These are phyloP conservation scores for Crotalus tigris DNA, from an alignment of 2,113 vertebrate species.

Conservation along the genomic window DNA sequence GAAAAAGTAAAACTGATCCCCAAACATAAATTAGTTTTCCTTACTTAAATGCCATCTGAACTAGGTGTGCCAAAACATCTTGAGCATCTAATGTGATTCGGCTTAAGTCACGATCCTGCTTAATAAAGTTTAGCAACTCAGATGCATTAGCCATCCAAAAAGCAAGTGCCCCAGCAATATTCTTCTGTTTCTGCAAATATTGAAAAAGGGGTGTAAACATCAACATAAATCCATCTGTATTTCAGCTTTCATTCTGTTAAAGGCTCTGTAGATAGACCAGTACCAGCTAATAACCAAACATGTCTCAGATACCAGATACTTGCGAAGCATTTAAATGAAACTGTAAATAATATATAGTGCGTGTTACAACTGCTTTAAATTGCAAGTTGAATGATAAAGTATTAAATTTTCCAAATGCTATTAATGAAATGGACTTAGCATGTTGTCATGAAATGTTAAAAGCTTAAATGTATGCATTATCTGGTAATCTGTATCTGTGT, in stretches of 20 bases:
- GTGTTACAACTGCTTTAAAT: conserved; percentile 11
- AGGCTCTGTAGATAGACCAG: conserved; percentile 84
- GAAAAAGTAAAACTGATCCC: not conserved
- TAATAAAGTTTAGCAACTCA: conserved; percentile 96
- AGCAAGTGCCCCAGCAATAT: conserved; percentile 95
- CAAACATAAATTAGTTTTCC: not conserved
- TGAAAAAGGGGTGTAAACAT: conserved; percentile 43
- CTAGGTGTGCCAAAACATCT: conserved; percentile 92
- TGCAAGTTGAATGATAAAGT: conserved; percentile 28
- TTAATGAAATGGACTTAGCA: conserved; percentile 39
- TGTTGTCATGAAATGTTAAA: not conserved
- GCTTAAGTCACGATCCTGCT: conserved; percentile 94
- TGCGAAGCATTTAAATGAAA: conserved; percentile 51
- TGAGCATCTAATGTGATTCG: conserved; percentile 93
- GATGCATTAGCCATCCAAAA: conserved; percentile 99
- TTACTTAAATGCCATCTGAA: conserved; percentile 99
- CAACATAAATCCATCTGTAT: conserved; percentile 12
- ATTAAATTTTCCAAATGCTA: conserved; percentile 27
- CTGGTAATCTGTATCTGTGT: conserved; percentile 78
- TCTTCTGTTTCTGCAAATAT: conserved; percentile 92
- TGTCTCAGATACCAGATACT: conserved; percentile 81
- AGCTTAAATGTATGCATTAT: conserved; percentile 66
- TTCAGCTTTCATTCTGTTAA: conserved; percentile 23
- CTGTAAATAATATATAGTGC: conserved; percentile 13
- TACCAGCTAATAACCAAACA: conserved; percentile 71